These are phyloP conservation scores for Corythoichthys haematopterus DNA, from an alignment of 2,113 vertebrate species.

Conservation along the genomic window DNA sequence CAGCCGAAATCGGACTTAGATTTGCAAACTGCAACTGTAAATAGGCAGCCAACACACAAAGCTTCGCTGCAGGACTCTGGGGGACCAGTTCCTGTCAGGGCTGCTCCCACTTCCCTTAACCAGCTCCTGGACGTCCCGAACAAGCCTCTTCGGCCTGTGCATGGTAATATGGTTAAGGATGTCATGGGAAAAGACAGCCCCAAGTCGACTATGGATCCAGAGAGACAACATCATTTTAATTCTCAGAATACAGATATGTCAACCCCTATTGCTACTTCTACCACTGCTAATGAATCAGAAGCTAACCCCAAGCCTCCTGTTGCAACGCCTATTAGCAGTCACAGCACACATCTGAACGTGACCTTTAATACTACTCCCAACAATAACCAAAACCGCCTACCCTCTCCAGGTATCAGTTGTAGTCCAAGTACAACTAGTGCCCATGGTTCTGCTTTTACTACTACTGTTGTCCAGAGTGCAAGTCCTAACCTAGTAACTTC, in stretches of 20 bases:
- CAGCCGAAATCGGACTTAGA: slow-evolving; percentile 78
- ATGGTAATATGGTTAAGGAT: slow-evolving; percentile 43
- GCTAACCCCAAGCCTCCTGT: slow-evolving; percentile 48
- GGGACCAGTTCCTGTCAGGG: slow-evolving; percentile 77
- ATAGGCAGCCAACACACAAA: slow-evolving; percentile 45
- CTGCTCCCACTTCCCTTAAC: slow-evolving; percentile 88
- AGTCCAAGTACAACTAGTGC: slow-evolving; percentile 34
- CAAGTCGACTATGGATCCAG: slow-evolving; percentile 44
- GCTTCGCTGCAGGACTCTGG: slow-evolving; percentile 71
- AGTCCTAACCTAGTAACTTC: slow-evolving; percentile 44
- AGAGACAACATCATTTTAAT: slow-evolving; percentile 45
- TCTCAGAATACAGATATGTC: slow-evolving; percentile 46
- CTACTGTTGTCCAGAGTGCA: slow-evolving; percentile 41
- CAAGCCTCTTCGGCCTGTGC: slow-evolving; percentile 74
- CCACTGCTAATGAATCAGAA: slow-evolving; percentile 49
- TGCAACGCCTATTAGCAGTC: slow-evolving; percentile 41
- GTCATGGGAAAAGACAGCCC: slow-evolving; percentile 51
- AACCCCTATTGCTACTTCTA: slow-evolving; percentile 21
- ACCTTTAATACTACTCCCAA: slow-evolving; percentile 38
- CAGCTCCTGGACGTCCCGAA: slow-evolving; percentile 89
- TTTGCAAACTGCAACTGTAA: slow-evolving; percentile 57
- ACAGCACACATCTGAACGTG: slow-evolving; percentile 33
- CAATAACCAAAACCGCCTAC: slow-evolving; percentile 38
- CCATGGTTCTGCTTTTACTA: slow-evolving; percentile 29
- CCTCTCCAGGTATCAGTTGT: slow-evolving; percentile 26